Base-by-base conservation (phyloP, 2,113 vertebrate genomes). In the Eurystomus gularis region DNA sequence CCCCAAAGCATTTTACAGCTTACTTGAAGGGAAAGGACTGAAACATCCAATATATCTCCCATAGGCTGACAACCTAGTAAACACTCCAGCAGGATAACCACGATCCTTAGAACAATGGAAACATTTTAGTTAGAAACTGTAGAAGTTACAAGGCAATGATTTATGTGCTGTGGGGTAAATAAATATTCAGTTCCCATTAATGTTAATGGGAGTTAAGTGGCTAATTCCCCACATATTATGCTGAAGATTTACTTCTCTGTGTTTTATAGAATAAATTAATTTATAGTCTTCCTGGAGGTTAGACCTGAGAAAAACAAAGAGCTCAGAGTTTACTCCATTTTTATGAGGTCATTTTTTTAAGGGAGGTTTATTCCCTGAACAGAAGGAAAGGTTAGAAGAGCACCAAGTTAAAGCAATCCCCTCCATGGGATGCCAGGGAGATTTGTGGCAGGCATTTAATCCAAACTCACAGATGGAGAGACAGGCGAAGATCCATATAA, bases 161-260 rank as follows among this genome's bases (percentile, higher is more conserved):
- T 97, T 96, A 97, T 96, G 95, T 92, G 85, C 95, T 96, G 93
- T 91, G 96, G 87, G 93, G 77, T 96, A 97, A 97, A 97, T 97
- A 97, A 97, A 97, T 97, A 97, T 97, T 97, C 96, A 71, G 82
- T 94, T 97, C 87, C 95, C 91, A 96, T 97, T 97, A 97, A 97
- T 95, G 96, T 95, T 96, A 97, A 97, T 97, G 93, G 96, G 97
- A 97, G 96, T 96, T 97, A 97, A 97, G 96, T 97, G 97, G 95
- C 96, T 97, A 97, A 97, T 97, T 97, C 94, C 95, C 92, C 88
- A 93, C 94, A 94, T 95, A 86, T 96, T 97, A 94, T 82, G 91
- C 91, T 75, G 85, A 93, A 96, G 96, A 97, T 97, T 97, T 97
- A 97, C 96, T 95, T 97, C 94, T 91, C 92, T 64, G 52, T 91